Evolutionary conservation across 2,797 vertebrate genomes (phyloP).

Genomic region (Aeoliscus strigatus): DNA sequence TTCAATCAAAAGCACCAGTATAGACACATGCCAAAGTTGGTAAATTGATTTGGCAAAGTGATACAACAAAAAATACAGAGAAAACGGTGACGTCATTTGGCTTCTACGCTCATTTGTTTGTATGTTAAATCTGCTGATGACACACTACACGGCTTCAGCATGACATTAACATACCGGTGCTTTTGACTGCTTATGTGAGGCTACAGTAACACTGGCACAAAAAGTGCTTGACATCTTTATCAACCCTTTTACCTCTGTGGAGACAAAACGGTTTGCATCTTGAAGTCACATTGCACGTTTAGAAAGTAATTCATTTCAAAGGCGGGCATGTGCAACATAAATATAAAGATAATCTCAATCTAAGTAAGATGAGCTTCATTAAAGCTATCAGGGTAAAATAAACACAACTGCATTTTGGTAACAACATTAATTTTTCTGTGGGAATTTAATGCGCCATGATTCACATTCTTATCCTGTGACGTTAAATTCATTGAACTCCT

Average conservation of each 20-base stretch:
- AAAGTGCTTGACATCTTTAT: constrained; percentile 66
- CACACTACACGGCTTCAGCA: constrained; percentile 33
- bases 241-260: constrained; percentile 37
- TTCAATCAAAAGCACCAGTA: constrained; percentile 30
- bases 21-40: constrained; percentile 28
- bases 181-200: constrained; percentile 33
- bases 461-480: constrained; percentile 21
- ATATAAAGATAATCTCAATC: constrained; percentile 1
- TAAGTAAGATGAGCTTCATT: no score
- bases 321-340: no score
- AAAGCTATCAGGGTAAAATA: no score
- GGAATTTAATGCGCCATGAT: no score
- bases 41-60: no score
- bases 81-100: constrained; percentile 1
- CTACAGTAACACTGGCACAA: constrained; percentile 56
- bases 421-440: no score
- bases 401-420: no score
- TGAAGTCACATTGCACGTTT: constrained; percentile 34
- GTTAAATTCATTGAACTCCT: constrained; percentile 27
- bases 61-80: constrained; percentile 23
- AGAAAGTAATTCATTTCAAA: no score
- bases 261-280: constrained; percentile 51
- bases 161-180: constrained; percentile 22
- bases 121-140: constrained; percentile 19
- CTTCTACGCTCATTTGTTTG: neutral